Conservation (phyloP, 2,888 invertebrate genomes). For the Alviniconcha strummeri region DNA sequence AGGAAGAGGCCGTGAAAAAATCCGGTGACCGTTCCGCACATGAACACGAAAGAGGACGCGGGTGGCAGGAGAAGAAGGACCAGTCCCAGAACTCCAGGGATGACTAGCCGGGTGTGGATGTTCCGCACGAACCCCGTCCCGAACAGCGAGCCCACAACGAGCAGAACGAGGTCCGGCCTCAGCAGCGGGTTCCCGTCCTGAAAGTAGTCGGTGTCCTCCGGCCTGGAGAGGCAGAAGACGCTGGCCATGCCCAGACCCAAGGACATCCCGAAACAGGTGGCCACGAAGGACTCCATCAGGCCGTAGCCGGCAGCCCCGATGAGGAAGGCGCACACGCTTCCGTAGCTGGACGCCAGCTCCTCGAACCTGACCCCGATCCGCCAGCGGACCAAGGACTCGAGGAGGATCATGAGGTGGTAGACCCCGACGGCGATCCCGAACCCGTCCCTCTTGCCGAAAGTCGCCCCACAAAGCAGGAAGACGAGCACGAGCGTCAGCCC, state of each 20-base stretch:
- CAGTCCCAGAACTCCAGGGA: slow-evolving; percentile 32
- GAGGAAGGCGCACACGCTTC: slow-evolving; percentile 25
- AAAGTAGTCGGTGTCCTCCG: slow-evolving; percentile 31
- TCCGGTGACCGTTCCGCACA: slow-evolving; percentile 42
- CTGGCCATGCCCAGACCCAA: slow-evolving; percentile 47
- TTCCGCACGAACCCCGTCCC: slow-evolving; percentile 40
- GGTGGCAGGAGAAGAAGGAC: slow-evolving; percentile 33
- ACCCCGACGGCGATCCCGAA: slow-evolving; percentile 50
- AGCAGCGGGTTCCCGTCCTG: slow-evolving; percentile 24
- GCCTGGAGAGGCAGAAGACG: slow-evolving; percentile 39
- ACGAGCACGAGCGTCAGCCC: slow-evolving; percentile 36
- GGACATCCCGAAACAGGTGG: slow-evolving; percentile 46
- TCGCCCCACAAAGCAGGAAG: slow-evolving; percentile 38
- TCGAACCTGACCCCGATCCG: slow-evolving; percentile 34
- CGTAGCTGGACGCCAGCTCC: slow-evolving; percentile 20
- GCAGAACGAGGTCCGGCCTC: slow-evolving; percentile 37
- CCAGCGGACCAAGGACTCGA: slow-evolving; percentile 43
- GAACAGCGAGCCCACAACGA: slow-evolving; percentile 35
- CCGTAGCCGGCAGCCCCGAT: slow-evolving; percentile 39
- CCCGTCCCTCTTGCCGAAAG: slow-evolving; percentile 46
- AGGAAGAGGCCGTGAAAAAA: slow-evolving; percentile 43
- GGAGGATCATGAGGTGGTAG: slow-evolving; percentile 41
- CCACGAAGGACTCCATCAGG: slow-evolving; percentile 38
- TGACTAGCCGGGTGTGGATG: slow-evolving; percentile 25
- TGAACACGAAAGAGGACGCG: slow-evolving; percentile 31